These are phyloP conservation scores for Aotus griseimembra DNA, from an alignment of 2,797 vertebrate species.

Conservation along the genomic window DNA sequence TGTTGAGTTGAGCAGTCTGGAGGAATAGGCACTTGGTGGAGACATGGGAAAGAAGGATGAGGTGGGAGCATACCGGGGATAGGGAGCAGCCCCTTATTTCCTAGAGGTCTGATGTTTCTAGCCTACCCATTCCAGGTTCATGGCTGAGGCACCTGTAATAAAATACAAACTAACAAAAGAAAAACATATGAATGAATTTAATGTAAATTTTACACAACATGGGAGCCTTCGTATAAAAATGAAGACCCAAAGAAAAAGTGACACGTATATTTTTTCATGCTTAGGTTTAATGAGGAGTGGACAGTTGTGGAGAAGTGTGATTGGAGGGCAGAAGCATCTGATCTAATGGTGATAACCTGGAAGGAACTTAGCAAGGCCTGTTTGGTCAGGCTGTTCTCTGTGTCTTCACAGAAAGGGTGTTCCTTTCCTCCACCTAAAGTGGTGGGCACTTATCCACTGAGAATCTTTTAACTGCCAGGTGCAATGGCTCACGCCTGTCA, in stretches of 20 bases:
- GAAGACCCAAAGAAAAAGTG: not conserved
- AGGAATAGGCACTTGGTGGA: not conserved
- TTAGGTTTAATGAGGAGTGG: not conserved
- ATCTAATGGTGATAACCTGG: not conserved
- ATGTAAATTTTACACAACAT: not conserved
- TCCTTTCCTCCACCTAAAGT: not conserved
- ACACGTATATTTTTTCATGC: not conserved
- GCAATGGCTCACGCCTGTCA: too few species aligned
- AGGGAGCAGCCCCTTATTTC: not conserved
- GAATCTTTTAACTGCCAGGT: too few species aligned
- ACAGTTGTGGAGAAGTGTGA: not conserved
- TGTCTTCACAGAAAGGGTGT: not conserved
- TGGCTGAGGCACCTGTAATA: not conserved
- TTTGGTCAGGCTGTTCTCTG: not conserved
- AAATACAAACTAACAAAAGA: not conserved
- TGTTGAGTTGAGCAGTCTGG: not conserved
- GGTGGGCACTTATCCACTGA: not conserved
- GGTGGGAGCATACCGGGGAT: not conserved
- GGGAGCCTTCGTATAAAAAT: not conserved
- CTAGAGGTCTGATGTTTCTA: not conserved
- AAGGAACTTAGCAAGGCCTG: too few species aligned
- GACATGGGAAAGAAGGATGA: not conserved
- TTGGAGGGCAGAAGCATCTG: not conserved
- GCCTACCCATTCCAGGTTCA: not conserved
- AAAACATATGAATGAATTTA: not conserved